Evolutionary conservation across 2,113 vertebrate species (phyloP), one percentile per base, ranked within the genome.

Genomic region (Nipponia nippon): DNA sequence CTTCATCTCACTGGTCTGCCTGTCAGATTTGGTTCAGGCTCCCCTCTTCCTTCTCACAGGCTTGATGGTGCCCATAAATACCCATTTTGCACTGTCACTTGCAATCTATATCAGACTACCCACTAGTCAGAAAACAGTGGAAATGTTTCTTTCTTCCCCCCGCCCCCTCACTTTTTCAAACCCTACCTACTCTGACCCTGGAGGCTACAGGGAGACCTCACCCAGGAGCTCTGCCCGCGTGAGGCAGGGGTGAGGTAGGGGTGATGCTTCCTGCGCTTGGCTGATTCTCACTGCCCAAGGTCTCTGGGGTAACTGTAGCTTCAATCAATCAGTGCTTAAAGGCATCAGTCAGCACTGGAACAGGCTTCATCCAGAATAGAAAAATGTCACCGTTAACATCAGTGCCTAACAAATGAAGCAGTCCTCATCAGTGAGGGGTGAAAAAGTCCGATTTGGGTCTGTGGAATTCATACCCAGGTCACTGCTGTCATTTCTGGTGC

Each of bases 241-340:
- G 38, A 38, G 38, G 38, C 9, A 38, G 38, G 38, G 38, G 38
- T 38, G 38, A 38, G 38, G 30, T n/a, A 4, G 30, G 27, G 49
- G 13, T 22, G 61, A 59, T 78, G 65, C 21, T 76, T 61, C 62
- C 58, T 44, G 7, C 1, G 0, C 46, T 55, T 55, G 47, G 55
- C 59, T 16, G 2, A 14, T 40, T 29, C 16, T 15, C 5, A 0
- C 30, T 72, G n/a, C 6, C 0, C 0, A 23, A 76, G 34, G 29
- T 66, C 63, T 72, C 55, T 58, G 63, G 6, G 8, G 8, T 55
- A n/a, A 7, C 21, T 29, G 8, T 22, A 71, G 27, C 49, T 83
- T 78, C 23, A 1, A 4, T 66, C 42, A 25, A 27, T 29, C 7
- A 2, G 6, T 40, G 21, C 50, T 44, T 44, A 38, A 81, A 93